phyloP scores from a whole-genome alignment of 2,888 invertebrate genomes.

The Automeris io region DNA sequence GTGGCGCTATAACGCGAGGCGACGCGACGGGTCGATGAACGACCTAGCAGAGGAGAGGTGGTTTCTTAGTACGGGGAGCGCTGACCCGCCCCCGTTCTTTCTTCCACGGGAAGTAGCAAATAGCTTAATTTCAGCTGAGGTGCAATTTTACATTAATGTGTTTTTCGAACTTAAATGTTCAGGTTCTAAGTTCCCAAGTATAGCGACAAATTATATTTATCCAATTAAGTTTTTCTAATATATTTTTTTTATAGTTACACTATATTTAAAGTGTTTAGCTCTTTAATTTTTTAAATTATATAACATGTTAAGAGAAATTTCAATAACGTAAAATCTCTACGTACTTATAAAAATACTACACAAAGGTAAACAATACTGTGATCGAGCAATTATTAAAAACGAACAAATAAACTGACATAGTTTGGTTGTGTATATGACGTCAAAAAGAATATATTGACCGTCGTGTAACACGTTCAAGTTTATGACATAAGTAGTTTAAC shows the following conservation, averaged over 20 bases:
- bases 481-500: slow-evolving; percentile 23
- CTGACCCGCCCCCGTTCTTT: slow-evolving; percentile 29
- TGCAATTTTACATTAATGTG: not conserved
- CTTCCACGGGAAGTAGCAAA: slow-evolving; percentile 12
- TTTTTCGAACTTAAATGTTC: not conserved
- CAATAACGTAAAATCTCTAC: no score
- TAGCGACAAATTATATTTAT: no score
- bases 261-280: no score
- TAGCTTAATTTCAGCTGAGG: slow-evolving; percentile 4
- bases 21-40: slow-evolving; percentile 62
- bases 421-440: no score
- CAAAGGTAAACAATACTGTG: no score
- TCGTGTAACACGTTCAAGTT: slow-evolving; percentile 6
- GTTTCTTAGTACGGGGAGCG: slow-evolving; percentile 28
- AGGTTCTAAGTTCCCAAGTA: no score
- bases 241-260: no score
- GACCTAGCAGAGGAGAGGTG: slow-evolving; percentile 61
- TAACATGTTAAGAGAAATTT: no score
- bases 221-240: no score
- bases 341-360: slow-evolving; percentile 3
- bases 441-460: slow-evolving; percentile 2
- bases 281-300: no score
- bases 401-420: no score
- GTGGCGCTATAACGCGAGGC: slow-evolving; percentile 19
- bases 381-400: no score